Base-by-base conservation (phyloP, 2,797 vertebrate species). In the Cuculus canorus region DNA sequence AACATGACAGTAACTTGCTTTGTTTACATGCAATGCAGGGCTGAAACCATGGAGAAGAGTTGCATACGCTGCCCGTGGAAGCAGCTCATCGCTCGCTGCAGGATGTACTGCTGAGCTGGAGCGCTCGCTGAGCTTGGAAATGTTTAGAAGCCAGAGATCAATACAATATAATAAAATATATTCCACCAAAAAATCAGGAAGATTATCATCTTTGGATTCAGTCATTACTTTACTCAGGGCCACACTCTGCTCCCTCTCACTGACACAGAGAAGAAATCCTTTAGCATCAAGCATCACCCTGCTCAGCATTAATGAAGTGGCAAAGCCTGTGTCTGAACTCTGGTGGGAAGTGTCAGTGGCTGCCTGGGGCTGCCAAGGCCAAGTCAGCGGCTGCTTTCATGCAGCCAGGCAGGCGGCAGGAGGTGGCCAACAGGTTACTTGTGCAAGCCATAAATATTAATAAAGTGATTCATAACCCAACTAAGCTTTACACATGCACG, bases 61-160 rank as follows among this genome's bases (percentile, higher is more conserved):
- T 35, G 47, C 7, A 0, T 0, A 0, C 16, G 59, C 4, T 4
- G 2, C 2, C 11, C 4, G 2, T 0, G n/a, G 72, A 0, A 7
- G 60, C 28, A 30, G 71, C 68, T 10, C 50, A 12, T n/a, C 0
- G 3, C 35, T 53, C 7, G 0, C 60, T 43, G 77, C 68, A 21
- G 45, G 47, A 13, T 4, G 14, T 4, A 30, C 61, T 19, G 53
- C 48, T 1, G 1, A 19, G 57, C 45, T n/a, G 33, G 24, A 65
- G 39, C 7, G 1, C 45, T 41, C 9, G 0, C 50, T 1, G 4
- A 39, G n/a, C 69, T 6, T 0, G 3, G 64, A 6, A 37, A 10
- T 0, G 5, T 60, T 60, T 72, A 30, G 17, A 10, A 60, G 4
- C 1, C 53, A 25, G 33, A 17, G 48, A 37, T 27, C 11, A 13